Conservation (phyloP, 2,888 invertebrate species). For the Oscheius myriophilus region DNA sequence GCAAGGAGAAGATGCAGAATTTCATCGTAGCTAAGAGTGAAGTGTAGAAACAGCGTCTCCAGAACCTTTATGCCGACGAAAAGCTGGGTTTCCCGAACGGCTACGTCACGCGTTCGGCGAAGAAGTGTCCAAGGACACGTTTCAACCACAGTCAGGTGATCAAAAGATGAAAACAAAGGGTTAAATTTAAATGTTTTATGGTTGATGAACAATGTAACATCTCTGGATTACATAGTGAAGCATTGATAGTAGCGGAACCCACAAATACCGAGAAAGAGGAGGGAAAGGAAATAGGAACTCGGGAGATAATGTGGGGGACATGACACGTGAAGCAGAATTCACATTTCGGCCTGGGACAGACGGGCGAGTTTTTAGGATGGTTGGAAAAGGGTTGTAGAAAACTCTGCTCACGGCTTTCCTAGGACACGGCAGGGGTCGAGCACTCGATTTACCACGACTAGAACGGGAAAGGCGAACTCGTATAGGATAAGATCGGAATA, state of each 20-base stretch:
- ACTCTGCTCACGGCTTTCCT: no score
- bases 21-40: no score
- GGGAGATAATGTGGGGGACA: constrained; percentile 4
- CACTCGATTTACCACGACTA: constrained; percentile 12
- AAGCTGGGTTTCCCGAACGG: no score
- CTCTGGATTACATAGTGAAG: constrained; percentile 18
- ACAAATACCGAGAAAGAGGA: not conserved
- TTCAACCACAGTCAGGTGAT: no score
- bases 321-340: constrained; percentile 29
- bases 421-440: not conserved
- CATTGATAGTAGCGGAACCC: constrained; percentile 25
- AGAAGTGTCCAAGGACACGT: no score
- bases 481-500: constrained; percentile 22
- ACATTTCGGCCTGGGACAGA: constrained; percentile 1
- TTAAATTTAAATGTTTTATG: no score
- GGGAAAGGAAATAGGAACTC: constrained; percentile 1
- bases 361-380: constrained; percentile 7
- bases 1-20: no score
- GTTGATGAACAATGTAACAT: constrained; percentile 18
- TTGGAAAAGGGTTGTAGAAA: constrained; percentile 12
- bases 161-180: no score
- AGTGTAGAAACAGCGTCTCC: no score
- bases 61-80: no score
- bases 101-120: no score
- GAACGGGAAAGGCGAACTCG: constrained; percentile 18